Evolutionary conservation across 2,888 invertebrate species (phyloP).

Genomic region (Cephus runcator): DNA sequence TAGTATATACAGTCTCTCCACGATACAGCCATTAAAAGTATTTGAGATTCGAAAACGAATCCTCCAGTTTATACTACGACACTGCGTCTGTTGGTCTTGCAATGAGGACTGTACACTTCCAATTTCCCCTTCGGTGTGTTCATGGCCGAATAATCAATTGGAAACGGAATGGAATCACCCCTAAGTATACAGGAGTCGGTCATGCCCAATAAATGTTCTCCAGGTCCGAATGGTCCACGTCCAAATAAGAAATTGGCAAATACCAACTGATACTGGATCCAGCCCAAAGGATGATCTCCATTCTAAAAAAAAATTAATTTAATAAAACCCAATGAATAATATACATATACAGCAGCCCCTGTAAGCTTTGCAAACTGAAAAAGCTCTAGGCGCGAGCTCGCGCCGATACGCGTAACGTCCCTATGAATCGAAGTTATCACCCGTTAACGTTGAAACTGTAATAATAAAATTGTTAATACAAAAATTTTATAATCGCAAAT

Average conservation of each 20-base stretch:
- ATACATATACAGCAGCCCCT: neutral
- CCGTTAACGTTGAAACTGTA: no score
- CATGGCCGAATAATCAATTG: conserved; percentile 80
- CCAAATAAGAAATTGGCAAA: conserved; percentile 82
- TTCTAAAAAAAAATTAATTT: conserved; percentile 68
- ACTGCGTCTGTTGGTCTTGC: conserved; percentile 76
- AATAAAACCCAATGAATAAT: conserved; percentile 9
- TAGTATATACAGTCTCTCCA: no score
- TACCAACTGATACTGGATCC: conserved; percentile 76
- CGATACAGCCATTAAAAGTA: no score
- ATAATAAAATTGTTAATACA: no score
- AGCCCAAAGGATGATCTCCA: conserved; percentile 75
- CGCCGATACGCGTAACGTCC: no score
- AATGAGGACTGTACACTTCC: conserved; percentile 77
- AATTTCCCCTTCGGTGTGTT: conserved; percentile 77
- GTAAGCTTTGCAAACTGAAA: no score
- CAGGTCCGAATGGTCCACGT: conserved; percentile 80
- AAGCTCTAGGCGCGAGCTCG: no score
- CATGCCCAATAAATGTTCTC: conserved; percentile 76
- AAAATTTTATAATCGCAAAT: no score
- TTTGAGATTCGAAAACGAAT: neutral
- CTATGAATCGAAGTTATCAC: no score
- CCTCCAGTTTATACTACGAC: conserved; percentile 70
- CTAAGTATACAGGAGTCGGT: conserved; percentile 41
- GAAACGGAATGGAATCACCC: conserved; percentile 68